phyloP scores from a whole-genome alignment of 2,113 vertebrate species.

The Fregata magnificens region DNA sequence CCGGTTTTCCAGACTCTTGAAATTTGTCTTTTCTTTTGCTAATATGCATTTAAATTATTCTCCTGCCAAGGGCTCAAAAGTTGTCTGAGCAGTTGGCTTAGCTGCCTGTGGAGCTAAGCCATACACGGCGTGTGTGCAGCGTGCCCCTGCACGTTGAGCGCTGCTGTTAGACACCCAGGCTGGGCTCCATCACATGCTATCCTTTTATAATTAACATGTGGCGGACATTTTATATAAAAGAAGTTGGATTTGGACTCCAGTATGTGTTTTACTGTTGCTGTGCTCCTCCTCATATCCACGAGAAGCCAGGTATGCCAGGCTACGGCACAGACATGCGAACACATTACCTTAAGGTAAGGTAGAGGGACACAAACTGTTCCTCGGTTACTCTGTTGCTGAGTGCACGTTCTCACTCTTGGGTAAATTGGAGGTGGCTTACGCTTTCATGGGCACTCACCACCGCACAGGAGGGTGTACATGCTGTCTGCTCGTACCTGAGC shows the following conservation, averaged over 20 bases:
- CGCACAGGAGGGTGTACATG: fast-evolving
- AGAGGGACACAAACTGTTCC: not conserved
- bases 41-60: not conserved
- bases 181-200: not conserved
- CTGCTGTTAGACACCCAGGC: not conserved
- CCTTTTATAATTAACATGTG: not conserved
- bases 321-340: fast-evolving
- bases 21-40: not conserved
- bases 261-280: not conserved
- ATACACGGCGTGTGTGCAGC: fast-evolving
- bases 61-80: not conserved
- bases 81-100: not conserved
- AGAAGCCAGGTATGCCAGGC: not conserved
- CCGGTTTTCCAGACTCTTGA: not conserved
- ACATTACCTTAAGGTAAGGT: not conserved
- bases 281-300: not conserved
- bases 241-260: not conserved
- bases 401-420: not conserved
- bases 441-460: not conserved
- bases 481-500: not conserved
- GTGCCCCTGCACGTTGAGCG: fast-evolving
- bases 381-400: not conserved
- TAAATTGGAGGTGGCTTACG: not conserved
- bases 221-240: not conserved
- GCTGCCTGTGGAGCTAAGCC: not conserved